Evolutionary conservation across 2,888 invertebrate species (phyloP).

Genomic region (Catocala sponsa): DNA sequence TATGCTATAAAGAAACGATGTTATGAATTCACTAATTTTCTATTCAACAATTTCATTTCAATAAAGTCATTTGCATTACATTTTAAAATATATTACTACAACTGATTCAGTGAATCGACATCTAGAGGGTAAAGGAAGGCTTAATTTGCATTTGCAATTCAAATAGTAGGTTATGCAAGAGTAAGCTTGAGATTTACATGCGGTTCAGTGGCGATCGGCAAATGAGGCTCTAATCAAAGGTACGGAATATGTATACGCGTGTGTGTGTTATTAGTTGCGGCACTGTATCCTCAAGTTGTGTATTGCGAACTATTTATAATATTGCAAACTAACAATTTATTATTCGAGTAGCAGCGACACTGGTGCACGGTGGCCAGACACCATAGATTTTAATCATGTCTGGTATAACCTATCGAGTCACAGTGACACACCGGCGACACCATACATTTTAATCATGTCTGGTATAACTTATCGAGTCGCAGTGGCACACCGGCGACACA

Average conservation of each 20-base stretch:
- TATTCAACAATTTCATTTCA: neutral
- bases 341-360: too few relatives aligned
- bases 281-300: neutral
- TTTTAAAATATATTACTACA: conserved; percentile 33
- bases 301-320: neutral
- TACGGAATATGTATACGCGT: conserved; percentile 19
- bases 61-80: conserved; percentile 10
- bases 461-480: too few relatives aligned
- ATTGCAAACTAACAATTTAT: neutral
- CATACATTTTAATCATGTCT: too few relatives aligned
- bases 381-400: too few relatives aligned
- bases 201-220: conserved; percentile 38
- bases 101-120: conserved; percentile 33
- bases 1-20: too few relatives aligned
- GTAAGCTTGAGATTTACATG: conserved; percentile 60
- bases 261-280: neutral
- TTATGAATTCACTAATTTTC: neutral
- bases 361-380: too few relatives aligned
- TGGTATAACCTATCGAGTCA: too few relatives aligned
- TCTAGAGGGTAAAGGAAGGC: conserved; percentile 38
- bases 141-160: conserved; percentile 71
- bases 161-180: conserved; percentile 60
- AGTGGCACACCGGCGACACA: too few relatives aligned
- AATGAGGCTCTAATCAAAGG: conserved; percentile 34
- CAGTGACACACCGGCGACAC: too few relatives aligned